Evolutionary conservation across 2,113 vertebrate genomes (phyloP).

Genomic region (Tachycineta bicolor): DNA sequence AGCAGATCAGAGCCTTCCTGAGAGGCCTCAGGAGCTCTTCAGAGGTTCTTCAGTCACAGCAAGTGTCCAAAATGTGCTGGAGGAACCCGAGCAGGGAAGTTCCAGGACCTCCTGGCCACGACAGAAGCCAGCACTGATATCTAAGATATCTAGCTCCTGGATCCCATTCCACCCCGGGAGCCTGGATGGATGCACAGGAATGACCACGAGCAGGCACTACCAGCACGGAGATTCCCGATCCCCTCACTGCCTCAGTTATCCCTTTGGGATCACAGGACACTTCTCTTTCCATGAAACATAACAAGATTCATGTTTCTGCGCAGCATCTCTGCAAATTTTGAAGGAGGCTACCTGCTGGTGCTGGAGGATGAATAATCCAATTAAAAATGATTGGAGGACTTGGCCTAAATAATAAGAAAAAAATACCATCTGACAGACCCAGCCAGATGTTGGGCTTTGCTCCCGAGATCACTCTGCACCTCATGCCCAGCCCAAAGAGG

Average conservation of each 20-base stretch:
- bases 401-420: neutral
- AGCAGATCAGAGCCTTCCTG: neutral
- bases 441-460: neutral
- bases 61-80: neutral
- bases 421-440: neutral
- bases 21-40: neutral
- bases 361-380: neutral
- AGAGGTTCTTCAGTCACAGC: neutral
- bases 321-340: neutral
- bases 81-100: neutral
- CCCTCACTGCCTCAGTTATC: neutral
- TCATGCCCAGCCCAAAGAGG: neutral
- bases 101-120: neutral
- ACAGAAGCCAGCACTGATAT: neutral
- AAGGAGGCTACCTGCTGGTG: neutral
- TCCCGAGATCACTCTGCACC: accelerated
- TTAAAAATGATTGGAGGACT: neutral
- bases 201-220: accelerated
- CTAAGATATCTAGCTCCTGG: neutral
- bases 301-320: neutral
- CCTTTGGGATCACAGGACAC: neutral
- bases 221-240: neutral
- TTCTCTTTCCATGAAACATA: slow-evolving; percentile 43
- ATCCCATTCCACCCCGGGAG: neutral
- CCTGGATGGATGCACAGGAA: neutral